Evolutionary conservation across 2,888 invertebrate species (phyloP).

Genomic region (Drosophila peninsularis): DNA sequence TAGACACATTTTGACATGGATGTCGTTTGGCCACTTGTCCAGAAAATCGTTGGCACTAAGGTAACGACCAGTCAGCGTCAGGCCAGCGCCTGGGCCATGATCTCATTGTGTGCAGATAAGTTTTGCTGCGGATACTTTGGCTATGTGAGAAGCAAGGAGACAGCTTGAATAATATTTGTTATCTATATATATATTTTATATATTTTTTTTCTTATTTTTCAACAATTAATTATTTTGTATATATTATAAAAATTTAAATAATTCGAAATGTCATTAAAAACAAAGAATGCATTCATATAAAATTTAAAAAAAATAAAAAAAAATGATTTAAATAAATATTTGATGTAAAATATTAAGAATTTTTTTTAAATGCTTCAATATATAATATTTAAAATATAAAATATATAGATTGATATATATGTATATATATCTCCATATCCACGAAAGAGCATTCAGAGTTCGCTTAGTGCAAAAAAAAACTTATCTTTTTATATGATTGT

Average conservation of each 20-base stretch:
- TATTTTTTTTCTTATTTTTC: no score
- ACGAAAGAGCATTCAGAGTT: neutral
- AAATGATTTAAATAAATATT: no score
- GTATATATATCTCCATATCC: neutral
- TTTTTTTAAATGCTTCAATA: no score
- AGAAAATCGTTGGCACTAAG: constrained; percentile 20
- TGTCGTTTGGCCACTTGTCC: constrained; percentile 15
- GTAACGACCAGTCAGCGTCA: constrained; percentile 10
- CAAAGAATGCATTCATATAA: no score
- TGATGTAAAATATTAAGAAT: no score
- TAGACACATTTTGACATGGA: constrained; percentile 5
- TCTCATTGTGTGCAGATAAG: neutral
- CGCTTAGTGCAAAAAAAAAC: no score
- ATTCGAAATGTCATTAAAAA: no score
- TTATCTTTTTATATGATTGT: constrained; percentile 9
- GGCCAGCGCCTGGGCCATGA: constrained; percentile 2
- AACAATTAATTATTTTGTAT: neutral
- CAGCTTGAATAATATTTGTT: neutral
- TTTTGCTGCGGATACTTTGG: neutral
- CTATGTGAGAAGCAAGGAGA: neutral
- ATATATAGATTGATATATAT: no score
- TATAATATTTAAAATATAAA: no score
- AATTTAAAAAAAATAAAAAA: neutral
- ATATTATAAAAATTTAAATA: neutral
- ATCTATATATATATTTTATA: neutral